phyloP scores from a whole-genome alignment of 2,113 vertebrate species.

The Poeciliopsis occidentalis region DNA sequence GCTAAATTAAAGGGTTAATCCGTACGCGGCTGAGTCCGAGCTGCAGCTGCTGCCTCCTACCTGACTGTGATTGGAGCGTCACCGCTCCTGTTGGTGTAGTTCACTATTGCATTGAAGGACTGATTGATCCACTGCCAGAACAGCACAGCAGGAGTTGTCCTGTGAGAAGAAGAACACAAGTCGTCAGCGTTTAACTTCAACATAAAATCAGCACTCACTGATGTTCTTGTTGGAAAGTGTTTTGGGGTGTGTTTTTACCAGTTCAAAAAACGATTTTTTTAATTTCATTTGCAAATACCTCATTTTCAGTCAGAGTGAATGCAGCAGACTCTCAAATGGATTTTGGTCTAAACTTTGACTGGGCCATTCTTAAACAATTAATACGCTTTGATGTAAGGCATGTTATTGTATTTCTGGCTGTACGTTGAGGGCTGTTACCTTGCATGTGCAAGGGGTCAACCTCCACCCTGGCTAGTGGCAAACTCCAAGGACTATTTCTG shows the following conservation, averaged over 20 bases:
- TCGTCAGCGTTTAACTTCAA: neutral
- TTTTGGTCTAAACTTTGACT: too few relatives aligned
- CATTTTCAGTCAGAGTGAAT: neutral
- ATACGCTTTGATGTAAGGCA: neutral
- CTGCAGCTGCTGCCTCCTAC: constrained; percentile 72
- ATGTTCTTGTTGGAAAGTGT: neutral
- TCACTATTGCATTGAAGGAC: constrained; percentile 98
- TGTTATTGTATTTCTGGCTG: too few relatives aligned
- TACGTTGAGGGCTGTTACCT: too few relatives aligned
- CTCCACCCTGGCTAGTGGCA: too few relatives aligned
- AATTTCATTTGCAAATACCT: neutral
- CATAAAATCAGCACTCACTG: neutral
- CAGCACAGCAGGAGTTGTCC: constrained; percentile 93
- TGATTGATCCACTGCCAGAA: constrained; percentile 99
- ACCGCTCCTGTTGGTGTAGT: constrained; percentile 96
- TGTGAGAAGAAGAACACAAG: constrained; percentile 60
- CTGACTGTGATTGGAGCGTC: constrained; percentile 91
- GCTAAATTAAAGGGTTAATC: constrained; percentile 42
- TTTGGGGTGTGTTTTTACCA: too few relatives aligned
- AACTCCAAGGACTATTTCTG: too few relatives aligned
- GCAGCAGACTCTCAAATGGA: too few relatives aligned
- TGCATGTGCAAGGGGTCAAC: too few relatives aligned
- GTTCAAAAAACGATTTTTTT: neutral
- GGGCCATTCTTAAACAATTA: neutral
- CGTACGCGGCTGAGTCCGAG: neutral